phyloP scores from a whole-genome alignment of 2,888 invertebrate species.

The Synanthedon andrenaeformis region DNA sequence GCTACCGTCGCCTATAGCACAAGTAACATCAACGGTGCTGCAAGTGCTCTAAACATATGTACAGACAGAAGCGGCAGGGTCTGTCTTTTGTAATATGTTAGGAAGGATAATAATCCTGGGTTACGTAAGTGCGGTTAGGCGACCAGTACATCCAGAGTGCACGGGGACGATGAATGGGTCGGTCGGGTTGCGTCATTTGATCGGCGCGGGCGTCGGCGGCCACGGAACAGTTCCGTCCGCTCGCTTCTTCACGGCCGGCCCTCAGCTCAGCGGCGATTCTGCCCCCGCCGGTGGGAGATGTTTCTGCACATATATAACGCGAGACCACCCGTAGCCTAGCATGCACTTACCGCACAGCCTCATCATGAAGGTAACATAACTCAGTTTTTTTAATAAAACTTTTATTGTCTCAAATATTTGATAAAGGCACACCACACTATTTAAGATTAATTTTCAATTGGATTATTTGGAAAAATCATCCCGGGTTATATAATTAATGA shows the following conservation, averaged over 20 bases:
- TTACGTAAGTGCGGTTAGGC: not conserved
- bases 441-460: too few species aligned
- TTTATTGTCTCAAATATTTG: too few species aligned
- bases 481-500: too few species aligned
- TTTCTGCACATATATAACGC: conserved; percentile 47
- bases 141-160: conserved; percentile 2
- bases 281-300: conserved; percentile 42
- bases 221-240: conserved; percentile 57
- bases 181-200: conserved; percentile 36
- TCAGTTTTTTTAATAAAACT: not conserved
- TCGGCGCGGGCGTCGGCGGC: conserved; percentile 9
- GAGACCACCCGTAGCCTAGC: conserved; percentile 39
- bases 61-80: too few species aligned
- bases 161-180: conserved; percentile 37
- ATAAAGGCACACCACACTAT: too few species aligned
- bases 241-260: conserved; percentile 42
- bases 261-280: conserved; percentile 12
- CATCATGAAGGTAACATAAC: conserved; percentile 58
- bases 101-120: not conserved
- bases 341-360: conserved; percentile 57
- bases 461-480: too few species aligned
- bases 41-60: too few species aligned
- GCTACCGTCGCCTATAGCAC: too few species aligned
- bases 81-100: too few species aligned
- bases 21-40: too few species aligned